Conservation (phyloP, 2,113 vertebrate genomes). For the Symphodus melops region DNA sequence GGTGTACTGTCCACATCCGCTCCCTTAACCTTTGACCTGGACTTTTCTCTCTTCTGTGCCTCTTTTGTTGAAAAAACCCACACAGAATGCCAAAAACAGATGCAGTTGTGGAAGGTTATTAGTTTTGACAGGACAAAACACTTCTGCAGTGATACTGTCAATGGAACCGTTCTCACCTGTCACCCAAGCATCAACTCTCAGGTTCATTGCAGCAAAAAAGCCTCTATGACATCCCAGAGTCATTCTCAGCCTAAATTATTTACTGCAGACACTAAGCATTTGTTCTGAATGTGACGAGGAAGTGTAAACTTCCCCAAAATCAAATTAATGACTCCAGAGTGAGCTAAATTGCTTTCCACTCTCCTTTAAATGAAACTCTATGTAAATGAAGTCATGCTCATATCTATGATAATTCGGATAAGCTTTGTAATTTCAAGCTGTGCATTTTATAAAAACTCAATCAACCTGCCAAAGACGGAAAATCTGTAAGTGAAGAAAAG, state of each 20-base stretch:
- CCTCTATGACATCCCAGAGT: not conserved
- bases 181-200: not conserved
- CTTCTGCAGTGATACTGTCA: not conserved
- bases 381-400: slow-evolving; percentile 32
- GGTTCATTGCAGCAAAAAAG: not conserved
- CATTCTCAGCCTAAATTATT: slow-evolving; percentile 7
- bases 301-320: not conserved
- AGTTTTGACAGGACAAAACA: not conserved
- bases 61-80: not conserved
- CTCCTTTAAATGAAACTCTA: slow-evolving; percentile 1
- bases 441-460: not conserved
- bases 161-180: not conserved
- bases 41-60: too few relatives aligned
- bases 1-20: not conserved
- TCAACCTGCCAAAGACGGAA: not conserved
- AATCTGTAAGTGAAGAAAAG: not conserved
- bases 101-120: not conserved
- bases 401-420: slow-evolving; percentile 12
- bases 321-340: slow-evolving; percentile 8
- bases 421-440: slow-evolving; percentile 7
- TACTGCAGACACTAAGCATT: not conserved
- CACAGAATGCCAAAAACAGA: not conserved
- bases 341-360: slow-evolving; percentile 4
- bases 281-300: not conserved
- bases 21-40: too few relatives aligned